Conservation (phyloP, 2,888 invertebrate genomes). For the Cephus spinipes region DNA sequence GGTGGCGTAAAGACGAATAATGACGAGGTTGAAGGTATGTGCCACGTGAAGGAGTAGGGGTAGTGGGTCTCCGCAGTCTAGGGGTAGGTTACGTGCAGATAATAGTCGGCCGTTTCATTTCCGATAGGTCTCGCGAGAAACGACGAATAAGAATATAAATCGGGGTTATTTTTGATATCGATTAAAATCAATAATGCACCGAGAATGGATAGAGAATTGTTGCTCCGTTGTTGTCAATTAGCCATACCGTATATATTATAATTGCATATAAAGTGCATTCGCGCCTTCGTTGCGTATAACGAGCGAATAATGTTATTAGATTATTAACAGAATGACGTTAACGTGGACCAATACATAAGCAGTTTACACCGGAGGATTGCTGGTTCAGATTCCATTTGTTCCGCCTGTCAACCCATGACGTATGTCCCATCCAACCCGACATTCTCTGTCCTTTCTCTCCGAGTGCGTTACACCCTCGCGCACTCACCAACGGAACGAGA, state of each 20-base stretch:
- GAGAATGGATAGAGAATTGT: not conserved
- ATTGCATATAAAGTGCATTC: not conserved
- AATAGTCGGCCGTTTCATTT: not conserved
- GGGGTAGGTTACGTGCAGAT: not conserved
- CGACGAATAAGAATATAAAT: not conserved
- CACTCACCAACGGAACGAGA: not conserved
- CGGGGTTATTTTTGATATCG: not conserved
- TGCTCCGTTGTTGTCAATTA: not conserved
- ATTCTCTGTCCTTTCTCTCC: constrained; percentile 42
- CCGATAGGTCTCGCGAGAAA: not conserved
- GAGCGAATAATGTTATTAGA: constrained; percentile 46
- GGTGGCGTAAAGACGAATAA: not conserved
- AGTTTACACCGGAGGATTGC: constrained; percentile 61
- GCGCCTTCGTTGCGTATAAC: not conserved
- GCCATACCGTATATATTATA: not conserved
- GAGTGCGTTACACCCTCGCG: not conserved
- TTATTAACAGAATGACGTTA: constrained; percentile 48
- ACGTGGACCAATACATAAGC: constrained; percentile 48
- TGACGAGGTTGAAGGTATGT: not conserved
- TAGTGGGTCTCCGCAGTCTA: not conserved
- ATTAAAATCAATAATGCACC: not conserved
- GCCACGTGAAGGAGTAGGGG: not conserved
- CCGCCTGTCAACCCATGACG: constrained; percentile 65
- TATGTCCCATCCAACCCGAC: constrained; percentile 58
- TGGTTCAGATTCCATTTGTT: constrained; percentile 67